Base-by-base conservation (phyloP, 2,888 invertebrate species). In the Harpalus rubripes region DNA sequence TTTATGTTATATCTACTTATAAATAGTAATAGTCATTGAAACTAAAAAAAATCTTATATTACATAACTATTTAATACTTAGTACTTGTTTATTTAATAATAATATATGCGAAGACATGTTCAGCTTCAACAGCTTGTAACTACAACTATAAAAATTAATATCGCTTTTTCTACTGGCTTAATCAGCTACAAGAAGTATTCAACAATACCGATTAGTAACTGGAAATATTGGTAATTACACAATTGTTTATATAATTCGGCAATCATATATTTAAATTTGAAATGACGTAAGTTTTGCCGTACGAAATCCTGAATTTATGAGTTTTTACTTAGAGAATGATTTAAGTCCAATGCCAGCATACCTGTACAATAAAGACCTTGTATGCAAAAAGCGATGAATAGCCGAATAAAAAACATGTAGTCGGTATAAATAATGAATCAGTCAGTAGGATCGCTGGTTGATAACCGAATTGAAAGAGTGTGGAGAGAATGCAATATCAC, bases 401-500 rank as follows among this genome's bases (percentile, higher is more conserved):
- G 12, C 18, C 16, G 68, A 26, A 74, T 15, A 74, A 74, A 68
- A 74, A 74, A 74, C 41, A 5, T 44, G 72, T 44, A 10, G 16
- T 6, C 41, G 41, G 72, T 74, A 44, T 12, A 72, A 44, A 41
- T 74, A 74, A 74, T 74, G 72, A 74, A 74, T 74, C 72, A 74
- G 72, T 44, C 72, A 74, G 72, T 44, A 74, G 72, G 72, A 74
- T 74, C 72, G 72, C 12, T 74, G 44, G 41, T n/a, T 26, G 72
- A 74, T 74, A 74, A 74, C 72, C 72, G 72, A 74, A 44, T 68
- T 68, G 15, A 68, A 68, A 68, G 5, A 32, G 32, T 32, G 32
- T 15, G 16, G 16, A 59, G 16, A 74, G 72, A 74, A 74, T 74
- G 72, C 72, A 74, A 74, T 44, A 74, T 74, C 72, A 74, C 72